phyloP scores from a whole-genome alignment of 2,888 invertebrate genomes.

The Lepetodrilus schrolli region DNA sequence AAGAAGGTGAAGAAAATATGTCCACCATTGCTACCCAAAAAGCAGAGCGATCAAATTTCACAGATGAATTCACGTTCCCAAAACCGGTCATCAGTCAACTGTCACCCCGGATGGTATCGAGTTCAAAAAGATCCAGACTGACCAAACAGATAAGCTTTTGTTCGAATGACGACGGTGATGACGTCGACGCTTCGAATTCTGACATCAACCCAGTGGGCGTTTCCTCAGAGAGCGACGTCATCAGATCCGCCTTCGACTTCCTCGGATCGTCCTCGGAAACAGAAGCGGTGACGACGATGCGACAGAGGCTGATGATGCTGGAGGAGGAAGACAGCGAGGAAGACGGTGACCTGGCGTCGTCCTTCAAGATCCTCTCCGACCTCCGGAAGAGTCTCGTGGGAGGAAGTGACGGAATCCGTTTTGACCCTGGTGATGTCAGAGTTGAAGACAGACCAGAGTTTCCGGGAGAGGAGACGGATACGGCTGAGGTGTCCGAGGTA shows the following conservation, averaged over 20 bases:
- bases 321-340: constrained; percentile 15
- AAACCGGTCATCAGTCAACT: background rate
- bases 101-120: background rate
- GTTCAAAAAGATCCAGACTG: background rate
- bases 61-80: background rate
- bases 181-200: background rate
- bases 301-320: background rate
- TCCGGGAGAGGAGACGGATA: background rate
- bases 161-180: background rate
- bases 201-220: background rate
- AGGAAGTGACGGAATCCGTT: background rate
- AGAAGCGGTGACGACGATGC: background rate
- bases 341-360: constrained; percentile 10
- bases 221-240: background rate
- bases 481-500: background rate
- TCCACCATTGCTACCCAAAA: too few relatives aligned
- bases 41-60: too few relatives aligned
- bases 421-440: background rate
- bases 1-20: background rate
- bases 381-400: background rate
- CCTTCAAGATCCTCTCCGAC: constrained; percentile 9
- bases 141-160: background rate
- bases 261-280: constrained; percentile 5
- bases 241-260: constrained; percentile 21
- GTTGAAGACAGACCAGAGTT: background rate